Evolutionary conservation across 2,888 invertebrate species (phyloP).

Genomic region (Hydriomena furcata): DNA sequence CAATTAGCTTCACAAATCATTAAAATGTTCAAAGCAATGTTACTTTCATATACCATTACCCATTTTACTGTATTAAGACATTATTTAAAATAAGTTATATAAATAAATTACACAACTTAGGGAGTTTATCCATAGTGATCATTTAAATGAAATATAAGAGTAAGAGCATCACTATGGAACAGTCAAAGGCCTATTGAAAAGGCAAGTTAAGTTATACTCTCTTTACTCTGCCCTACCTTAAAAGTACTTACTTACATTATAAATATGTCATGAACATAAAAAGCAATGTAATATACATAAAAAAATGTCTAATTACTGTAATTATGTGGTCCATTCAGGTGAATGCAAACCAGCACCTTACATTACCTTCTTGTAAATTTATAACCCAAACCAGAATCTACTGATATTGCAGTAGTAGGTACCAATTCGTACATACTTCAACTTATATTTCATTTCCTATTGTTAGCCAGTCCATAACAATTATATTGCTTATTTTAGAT

Average conservation of each 20-base stretch:
- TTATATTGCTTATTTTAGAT: slow-evolving; percentile 24
- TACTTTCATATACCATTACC: slow-evolving; percentile 3
- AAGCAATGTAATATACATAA: slow-evolving; percentile 55
- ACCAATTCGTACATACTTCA: slow-evolving; percentile 1
- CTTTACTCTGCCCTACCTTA: slow-evolving; percentile 57
- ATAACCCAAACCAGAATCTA: slow-evolving; percentile 38
- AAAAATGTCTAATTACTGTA: slow-evolving; percentile 49
- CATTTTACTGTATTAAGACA: slow-evolving; percentile 31
- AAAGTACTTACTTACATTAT: slow-evolving; percentile 51
- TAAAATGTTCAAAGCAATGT: slow-evolving; percentile 21
- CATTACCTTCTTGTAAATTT: slow-evolving; percentile 36
- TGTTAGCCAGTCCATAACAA: slow-evolving; percentile 23
- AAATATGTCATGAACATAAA: slow-evolving; percentile 68
- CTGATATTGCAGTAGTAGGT: slow-evolving; percentile 30
- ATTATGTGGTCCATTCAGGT: slow-evolving; percentile 54
- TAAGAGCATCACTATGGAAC: slow-evolving; percentile 52
- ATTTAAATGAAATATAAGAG: slow-evolving; percentile 15
- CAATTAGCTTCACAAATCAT: slow-evolving; percentile 37
- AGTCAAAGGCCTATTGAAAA: slow-evolving; percentile 70
- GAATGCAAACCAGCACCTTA: slow-evolving; percentile 65
- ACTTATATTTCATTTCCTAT: slow-evolving; percentile 18
- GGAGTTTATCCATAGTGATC: slow-evolving; percentile 33
- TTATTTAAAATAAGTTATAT: no score
- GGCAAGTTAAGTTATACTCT: slow-evolving; percentile 53
- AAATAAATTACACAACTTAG: no score